phyloP scores from a whole-genome alignment of 2,797 vertebrate genomes.

The Enteromius unitaeniatus region DNA sequence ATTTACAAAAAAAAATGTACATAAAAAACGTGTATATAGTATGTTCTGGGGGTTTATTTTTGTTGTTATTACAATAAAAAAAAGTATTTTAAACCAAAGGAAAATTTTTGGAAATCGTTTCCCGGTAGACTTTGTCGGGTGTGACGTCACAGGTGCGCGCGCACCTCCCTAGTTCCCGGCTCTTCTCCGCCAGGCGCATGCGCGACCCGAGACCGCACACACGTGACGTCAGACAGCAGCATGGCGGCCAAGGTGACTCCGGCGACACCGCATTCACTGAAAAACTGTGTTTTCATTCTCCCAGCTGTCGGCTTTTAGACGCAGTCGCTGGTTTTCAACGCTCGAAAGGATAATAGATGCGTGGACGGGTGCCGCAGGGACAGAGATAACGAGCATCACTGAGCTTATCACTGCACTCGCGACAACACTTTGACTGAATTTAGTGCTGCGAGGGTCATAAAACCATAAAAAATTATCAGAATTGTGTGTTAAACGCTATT shows the following conservation, averaged over 20 bases:
- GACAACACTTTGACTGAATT: neutral
- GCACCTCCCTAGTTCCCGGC: neutral
- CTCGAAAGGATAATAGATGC: neutral
- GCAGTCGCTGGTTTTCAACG: neutral
- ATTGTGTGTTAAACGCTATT: neutral
- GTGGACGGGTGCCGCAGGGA: neutral
- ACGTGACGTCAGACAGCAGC: constrained; percentile 85
- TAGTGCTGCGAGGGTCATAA: constrained; percentile 22
- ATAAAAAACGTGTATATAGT: neutral
- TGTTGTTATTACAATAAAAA: neutral
- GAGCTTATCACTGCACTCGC: constrained; percentile 69
- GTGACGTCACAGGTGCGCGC: constrained; percentile 10
- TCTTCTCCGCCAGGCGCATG: constrained; percentile 43
- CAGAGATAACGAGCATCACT: constrained; percentile 67
- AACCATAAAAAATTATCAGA: constrained; percentile 17
- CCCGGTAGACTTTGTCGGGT: neutral
- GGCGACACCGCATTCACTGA: constrained; percentile 68
- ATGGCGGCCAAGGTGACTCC: constrained; percentile 99
- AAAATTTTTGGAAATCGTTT: neutral
- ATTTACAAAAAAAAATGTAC: neutral
- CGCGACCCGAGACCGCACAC: constrained; percentile 56
- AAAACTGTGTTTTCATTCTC: constrained; percentile 47
- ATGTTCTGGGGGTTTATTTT: neutral
- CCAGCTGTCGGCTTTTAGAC: constrained; percentile 17
- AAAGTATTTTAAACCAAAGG: neutral